These are phyloP conservation scores for Melikaiella ostensackeni DNA, from an alignment of 2,888 invertebrate genomes.

Conservation along the genomic window DNA sequence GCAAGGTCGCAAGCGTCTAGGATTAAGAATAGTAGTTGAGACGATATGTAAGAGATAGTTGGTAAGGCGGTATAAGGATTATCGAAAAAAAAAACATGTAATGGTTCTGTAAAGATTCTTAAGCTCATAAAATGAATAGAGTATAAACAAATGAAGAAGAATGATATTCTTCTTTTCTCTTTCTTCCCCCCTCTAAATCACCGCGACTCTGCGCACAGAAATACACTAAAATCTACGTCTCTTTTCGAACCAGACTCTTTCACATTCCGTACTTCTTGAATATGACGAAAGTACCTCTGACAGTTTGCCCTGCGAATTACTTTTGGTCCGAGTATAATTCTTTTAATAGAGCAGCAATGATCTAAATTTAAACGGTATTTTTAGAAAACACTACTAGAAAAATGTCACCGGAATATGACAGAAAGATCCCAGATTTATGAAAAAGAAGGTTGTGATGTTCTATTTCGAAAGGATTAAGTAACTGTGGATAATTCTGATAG, in stretches of 20 bases:
- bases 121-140: too few species aligned
- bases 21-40: too few species aligned
- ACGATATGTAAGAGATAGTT: too few species aligned
- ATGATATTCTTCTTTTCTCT: too few species aligned
- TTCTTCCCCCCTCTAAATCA: background rate
- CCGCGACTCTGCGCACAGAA: slow-evolving; percentile 4
- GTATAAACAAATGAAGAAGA: too few species aligned
- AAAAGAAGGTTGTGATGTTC: background rate
- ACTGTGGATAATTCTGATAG: background rate
- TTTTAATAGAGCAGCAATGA: slow-evolving; percentile 20
- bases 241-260: background rate
- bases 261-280: background rate
- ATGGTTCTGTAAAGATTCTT: too few species aligned
- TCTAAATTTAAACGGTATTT: slow-evolving; percentile 16
- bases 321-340: background rate
- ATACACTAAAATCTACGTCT: slow-evolving; percentile 31
- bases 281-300: background rate
- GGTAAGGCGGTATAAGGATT: too few species aligned
- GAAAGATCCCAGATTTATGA: background rate
- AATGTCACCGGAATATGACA: background rate
- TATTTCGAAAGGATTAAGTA: background rate
- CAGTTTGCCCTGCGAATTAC: background rate
- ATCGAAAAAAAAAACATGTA: too few species aligned
- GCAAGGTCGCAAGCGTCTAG: too few species aligned
- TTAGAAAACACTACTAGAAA: background rate